These are phyloP conservation scores for Seriola rivoliana DNA, from an alignment of 2,113 vertebrate genomes.

Conservation along the genomic window DNA sequence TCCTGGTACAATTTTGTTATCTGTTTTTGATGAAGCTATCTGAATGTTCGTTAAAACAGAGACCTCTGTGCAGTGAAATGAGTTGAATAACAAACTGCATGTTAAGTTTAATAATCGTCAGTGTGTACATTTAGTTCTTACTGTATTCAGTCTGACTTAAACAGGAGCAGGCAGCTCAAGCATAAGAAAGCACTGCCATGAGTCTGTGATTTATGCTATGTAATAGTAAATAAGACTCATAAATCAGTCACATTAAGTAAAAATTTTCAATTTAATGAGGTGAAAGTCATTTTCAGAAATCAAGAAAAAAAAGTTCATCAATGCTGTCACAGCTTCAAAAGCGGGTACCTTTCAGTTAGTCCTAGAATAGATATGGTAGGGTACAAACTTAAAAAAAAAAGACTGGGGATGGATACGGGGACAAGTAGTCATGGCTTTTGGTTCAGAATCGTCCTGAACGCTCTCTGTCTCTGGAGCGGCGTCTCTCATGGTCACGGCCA, in stretches of 20 bases:
- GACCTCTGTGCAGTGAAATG: too few relatives aligned
- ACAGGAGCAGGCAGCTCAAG: not conserved
- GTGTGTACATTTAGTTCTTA: not conserved
- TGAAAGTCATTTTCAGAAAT: conserved; percentile 73
- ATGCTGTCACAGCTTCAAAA: conserved; percentile 69
- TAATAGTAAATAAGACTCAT: conserved; percentile 16
- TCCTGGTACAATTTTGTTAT: too few relatives aligned
- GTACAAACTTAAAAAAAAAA: conserved; percentile 68
- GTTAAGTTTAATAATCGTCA: not conserved
- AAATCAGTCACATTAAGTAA: conserved; percentile 58
- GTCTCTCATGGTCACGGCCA: conserved; percentile 90
- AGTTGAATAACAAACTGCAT: too few relatives aligned
- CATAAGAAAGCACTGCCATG: not conserved
- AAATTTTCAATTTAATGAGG: conserved; percentile 80
- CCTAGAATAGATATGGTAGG: conserved; percentile 56
- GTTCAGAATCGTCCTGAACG: conserved; percentile 96
- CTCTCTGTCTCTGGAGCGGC: conserved; percentile 95
- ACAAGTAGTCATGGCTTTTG: conserved; percentile 79
- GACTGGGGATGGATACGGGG: conserved; percentile 44
- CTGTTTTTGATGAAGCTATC: too few relatives aligned
- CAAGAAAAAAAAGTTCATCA: conserved; percentile 67
- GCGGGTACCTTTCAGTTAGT: conserved; percentile 56
- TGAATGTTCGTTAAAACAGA: too few relatives aligned
- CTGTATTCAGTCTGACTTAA: too few relatives aligned
- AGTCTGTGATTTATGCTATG: not conserved